A percentile compares a stretch with the other conserved stretches of the same genome.
phyloP scores from a whole-genome alignment of 2,113 vertebrate species.

The Opisthocomus hoazin region DNA sequence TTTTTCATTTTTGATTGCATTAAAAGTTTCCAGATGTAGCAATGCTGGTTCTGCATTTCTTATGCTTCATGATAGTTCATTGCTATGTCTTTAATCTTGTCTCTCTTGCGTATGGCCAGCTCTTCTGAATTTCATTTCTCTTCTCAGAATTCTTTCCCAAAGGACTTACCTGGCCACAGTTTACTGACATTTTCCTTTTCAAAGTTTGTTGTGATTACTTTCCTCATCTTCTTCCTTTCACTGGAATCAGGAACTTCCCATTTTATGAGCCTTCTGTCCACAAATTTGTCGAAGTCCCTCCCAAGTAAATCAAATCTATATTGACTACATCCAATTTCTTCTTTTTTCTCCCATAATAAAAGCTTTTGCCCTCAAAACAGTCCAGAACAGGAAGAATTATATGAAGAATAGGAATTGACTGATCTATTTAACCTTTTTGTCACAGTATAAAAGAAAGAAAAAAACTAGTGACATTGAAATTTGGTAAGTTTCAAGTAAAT shows the following conservation, averaged over 20 bases:
- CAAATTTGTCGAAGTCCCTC: not conserved
- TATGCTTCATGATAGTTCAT: not conserved
- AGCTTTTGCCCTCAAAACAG: not conserved
- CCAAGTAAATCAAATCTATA: not conserved
- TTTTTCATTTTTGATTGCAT: not conserved
- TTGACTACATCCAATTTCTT: not conserved
- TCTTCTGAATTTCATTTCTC: not conserved
- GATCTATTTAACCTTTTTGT: not conserved
- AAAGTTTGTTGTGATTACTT: not conserved
- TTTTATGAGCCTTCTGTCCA: not conserved
- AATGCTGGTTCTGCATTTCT: not conserved
- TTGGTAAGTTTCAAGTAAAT: not conserved
- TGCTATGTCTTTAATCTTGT: not conserved
- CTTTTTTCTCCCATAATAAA: not conserved
- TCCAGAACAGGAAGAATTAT: not conserved
- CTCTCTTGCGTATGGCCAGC: not conserved
- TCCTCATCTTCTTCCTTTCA: not conserved
- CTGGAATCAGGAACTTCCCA: not conserved
- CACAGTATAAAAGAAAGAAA: not conserved
- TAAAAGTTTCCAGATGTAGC: not conserved
- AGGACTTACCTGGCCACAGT: not conserved
- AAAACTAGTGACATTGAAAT: not conserved
- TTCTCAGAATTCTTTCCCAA: not conserved
- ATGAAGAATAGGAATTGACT: not conserved
- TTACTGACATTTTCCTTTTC: not conserved